Conservation (phyloP, 2,888 invertebrate genomes). For the Tipula unca region DNA sequence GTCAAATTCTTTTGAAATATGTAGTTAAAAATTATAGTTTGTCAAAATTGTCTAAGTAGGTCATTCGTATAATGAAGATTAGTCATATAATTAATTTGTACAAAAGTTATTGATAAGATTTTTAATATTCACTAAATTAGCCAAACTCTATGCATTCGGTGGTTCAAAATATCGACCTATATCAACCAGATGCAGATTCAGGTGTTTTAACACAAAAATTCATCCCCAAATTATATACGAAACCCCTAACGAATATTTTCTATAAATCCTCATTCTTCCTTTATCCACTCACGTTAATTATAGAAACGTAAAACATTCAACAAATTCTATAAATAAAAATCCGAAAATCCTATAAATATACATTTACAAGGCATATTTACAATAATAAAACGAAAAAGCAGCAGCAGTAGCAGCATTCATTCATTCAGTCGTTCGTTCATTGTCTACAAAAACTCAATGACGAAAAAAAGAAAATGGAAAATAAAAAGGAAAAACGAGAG, state of each 20-base stretch:
- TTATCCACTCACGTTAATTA: neutral
- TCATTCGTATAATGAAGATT: too few relatives aligned
- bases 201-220: neutral
- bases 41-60: too few relatives aligned
- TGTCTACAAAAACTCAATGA: neutral
- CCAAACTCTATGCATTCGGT: too few relatives aligned
- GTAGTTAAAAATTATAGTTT: too few relatives aligned
- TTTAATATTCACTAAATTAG: too few relatives aligned
- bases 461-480: neutral
- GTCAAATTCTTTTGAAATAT: too few relatives aligned
- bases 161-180: too few relatives aligned
- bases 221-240: neutral
- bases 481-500: neutral
- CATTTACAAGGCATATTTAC: neutral
- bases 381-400: neutral
- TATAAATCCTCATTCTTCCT: neutral
- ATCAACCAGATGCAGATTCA: too few relatives aligned
- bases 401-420: neutral
- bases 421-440: neutral
- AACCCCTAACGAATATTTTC: neutral
- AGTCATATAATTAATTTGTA: too few relatives aligned
- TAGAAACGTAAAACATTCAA: constrained; percentile 8
- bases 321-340: constrained; percentile 8
- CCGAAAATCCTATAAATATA: neutral
- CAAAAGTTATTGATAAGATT: too few relatives aligned